Conservation (phyloP, 2,113 vertebrate genomes). For the Cyanocitta stelleri region DNA sequence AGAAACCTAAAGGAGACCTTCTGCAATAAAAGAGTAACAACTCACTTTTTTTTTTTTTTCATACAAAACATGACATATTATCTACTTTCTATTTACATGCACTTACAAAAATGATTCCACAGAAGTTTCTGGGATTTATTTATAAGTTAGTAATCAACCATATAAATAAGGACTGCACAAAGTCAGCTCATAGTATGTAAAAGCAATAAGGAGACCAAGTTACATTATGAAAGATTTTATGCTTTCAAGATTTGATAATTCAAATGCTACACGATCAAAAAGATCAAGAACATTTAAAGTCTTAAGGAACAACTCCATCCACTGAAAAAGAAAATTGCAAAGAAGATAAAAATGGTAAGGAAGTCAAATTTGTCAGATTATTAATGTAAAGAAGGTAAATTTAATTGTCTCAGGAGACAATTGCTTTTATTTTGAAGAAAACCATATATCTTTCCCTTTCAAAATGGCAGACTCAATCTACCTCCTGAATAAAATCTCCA, state of each 20-base stretch:
- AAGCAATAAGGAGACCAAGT: not conserved
- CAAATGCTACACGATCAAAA: not conserved
- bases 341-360: not conserved
- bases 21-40: not conserved
- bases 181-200: not conserved
- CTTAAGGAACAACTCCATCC: not conserved
- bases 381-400: not conserved
- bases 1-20: not conserved
- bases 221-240: not conserved
- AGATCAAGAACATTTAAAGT: not conserved
- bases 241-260: not conserved
- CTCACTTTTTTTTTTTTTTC: not conserved
- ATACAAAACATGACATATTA: not conserved
- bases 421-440: not conserved
- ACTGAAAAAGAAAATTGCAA: not conserved
- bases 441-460: not conserved
- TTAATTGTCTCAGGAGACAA: not conserved
- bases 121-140: not conserved
- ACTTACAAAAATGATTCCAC: not conserved
- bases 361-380: not conserved
- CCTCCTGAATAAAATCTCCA: not conserved
- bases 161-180: not conserved
- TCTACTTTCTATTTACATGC: not conserved
- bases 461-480: not conserved
- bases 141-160: not conserved